These are phyloP conservation scores for Diuraphis noxia DNA, from an alignment of 1,140 invertebrate species.

Conservation along the genomic window DNA sequence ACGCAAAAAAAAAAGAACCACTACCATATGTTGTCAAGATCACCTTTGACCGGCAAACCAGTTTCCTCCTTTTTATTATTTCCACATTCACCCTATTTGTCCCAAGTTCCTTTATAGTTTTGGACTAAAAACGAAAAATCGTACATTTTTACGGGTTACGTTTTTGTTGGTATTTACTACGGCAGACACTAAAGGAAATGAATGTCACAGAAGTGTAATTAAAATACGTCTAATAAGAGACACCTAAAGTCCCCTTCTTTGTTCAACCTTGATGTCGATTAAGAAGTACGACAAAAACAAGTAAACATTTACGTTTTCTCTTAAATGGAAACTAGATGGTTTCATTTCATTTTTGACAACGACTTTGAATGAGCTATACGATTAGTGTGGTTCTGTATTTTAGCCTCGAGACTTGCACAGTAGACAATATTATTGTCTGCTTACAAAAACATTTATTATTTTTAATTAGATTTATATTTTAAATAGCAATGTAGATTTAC, in stretches of 20 bases:
- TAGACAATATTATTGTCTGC: neutral
- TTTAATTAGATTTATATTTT: neutral
- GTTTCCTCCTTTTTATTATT: constrained; percentile 52
- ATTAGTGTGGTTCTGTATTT: neutral
- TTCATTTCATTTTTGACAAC: neutral
- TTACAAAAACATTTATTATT: neutral
- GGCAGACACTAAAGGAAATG: neutral
- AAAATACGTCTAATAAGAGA: neutral
- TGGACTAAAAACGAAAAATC: constrained; percentile 35
- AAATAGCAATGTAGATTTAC: neutral
- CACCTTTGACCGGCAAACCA: constrained; percentile 52
- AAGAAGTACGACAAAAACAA: neutral
- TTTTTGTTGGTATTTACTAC: neutral
- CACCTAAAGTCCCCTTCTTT: neutral
- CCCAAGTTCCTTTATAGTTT: neutral
- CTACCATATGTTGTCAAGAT: constrained; percentile 31
- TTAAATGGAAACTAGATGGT: neutral
- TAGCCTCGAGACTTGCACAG: neutral
- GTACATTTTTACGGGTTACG: neutral
- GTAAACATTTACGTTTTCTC: neutral
- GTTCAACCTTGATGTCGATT: neutral
- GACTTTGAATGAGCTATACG: neutral
- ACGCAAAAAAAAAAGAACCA: constrained; percentile 25
- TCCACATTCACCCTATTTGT: constrained; percentile 30
- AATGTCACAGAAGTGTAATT: neutral